phyloP scores from a whole-genome alignment of 2,888 invertebrate genomes.

The Eristalinus aeneus region DNA sequence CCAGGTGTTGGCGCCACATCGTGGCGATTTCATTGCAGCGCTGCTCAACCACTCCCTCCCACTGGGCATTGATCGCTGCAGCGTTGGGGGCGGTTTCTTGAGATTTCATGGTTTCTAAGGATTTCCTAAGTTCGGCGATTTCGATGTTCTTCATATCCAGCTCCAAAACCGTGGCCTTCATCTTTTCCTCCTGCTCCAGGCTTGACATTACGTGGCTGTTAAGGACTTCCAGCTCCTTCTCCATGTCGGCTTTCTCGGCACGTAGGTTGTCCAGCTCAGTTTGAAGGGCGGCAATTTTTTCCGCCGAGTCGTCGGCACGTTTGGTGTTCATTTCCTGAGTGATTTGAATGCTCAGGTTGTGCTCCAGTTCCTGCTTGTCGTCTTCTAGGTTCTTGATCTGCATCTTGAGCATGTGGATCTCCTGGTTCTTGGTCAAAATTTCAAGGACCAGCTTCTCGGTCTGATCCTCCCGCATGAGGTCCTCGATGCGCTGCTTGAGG shows the following conservation, averaged over 20 bases:
- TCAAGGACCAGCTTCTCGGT: slow-evolving; percentile 79
- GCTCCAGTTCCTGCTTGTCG: slow-evolving; percentile 79
- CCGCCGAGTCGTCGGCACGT: slow-evolving; percentile 43
- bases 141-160: slow-evolving; percentile 79
- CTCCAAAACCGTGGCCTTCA: slow-evolving; percentile 77
- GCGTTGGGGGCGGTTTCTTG: slow-evolving; percentile 55
- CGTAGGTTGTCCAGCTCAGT: slow-evolving; percentile 73
- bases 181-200: slow-evolving; percentile 78
- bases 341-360: slow-evolving; percentile 76
- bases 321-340: slow-evolving; percentile 72
- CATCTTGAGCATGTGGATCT: slow-evolving; percentile 79
- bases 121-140: slow-evolving; percentile 77
- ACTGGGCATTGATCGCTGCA: slow-evolving; percentile 77
- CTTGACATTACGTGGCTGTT: slow-evolving; percentile 79
- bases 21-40: slow-evolving; percentile 86
- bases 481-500: slow-evolving; percentile 79
- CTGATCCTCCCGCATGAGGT: slow-evolving; percentile 80
- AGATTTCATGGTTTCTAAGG: slow-evolving; percentile 73
- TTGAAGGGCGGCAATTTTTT: slow-evolving; percentile 73
- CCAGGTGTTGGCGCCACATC: slow-evolving; percentile 86
- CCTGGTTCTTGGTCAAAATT: slow-evolving; percentile 79
- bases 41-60: slow-evolving; percentile 84
- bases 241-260: slow-evolving; percentile 78
- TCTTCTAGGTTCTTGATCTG: slow-evolving; percentile 81
- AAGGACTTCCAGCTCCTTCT: slow-evolving; percentile 78